Conservation (phyloP, 2,797 vertebrate genomes). For the Liasis olivaceus region DNA sequence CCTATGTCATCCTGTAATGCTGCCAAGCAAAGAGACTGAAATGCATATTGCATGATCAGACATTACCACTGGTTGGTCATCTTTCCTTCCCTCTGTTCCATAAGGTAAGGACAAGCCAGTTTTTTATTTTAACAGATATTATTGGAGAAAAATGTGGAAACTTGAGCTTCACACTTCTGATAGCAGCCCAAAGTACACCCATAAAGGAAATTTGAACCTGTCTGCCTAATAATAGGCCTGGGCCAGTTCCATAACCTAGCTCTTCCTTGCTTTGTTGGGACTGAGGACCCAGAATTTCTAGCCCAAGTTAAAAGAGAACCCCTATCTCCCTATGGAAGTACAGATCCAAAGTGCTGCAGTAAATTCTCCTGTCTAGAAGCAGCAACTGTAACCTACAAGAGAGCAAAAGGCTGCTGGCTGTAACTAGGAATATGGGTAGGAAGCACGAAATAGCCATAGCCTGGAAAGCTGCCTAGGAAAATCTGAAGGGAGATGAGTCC, state of each 20-base stretch:
- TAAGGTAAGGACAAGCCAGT: not conserved
- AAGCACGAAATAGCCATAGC: not conserved
- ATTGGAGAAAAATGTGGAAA: not conserved
- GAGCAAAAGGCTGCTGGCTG: not conserved
- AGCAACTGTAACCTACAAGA: not conserved
- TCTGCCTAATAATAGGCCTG: not conserved
- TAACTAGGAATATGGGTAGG: not conserved
- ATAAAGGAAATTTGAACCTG: not conserved
- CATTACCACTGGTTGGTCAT: no score
- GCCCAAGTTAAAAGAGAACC: not conserved
- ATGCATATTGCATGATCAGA: not conserved
- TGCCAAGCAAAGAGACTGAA: not conserved
- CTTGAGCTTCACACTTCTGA: not conserved
- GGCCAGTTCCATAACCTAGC: not conserved
- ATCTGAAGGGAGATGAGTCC: not conserved
- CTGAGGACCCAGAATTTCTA: not conserved
- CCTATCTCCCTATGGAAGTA: no score
- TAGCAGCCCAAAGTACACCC: not conserved
- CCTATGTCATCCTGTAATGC: not conserved
- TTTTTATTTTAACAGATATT: not conserved
- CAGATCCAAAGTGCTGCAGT: not conserved
- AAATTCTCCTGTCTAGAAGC: not conserved
- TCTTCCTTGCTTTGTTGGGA: not conserved
- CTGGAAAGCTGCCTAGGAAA: not conserved
- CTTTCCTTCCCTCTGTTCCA: not conserved